Percentiles rank a stretch among this genome's conserved stretches.
These are phyloP conservation scores for Leptobrachium leishanense DNA, from an alignment of 2,113 vertebrate species.

Conservation along the genomic window DNA sequence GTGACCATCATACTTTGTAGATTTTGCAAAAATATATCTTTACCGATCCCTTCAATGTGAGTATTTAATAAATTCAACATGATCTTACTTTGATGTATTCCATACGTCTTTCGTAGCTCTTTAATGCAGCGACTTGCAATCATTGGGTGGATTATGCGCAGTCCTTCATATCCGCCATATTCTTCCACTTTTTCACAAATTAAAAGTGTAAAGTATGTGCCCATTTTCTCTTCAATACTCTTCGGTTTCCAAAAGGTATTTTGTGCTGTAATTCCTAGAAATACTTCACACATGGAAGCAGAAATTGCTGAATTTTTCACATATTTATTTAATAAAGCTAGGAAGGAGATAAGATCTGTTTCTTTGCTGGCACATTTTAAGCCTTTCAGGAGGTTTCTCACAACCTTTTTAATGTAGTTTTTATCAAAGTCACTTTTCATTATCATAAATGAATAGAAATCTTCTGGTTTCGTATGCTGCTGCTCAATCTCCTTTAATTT, in stretches of 20 bases:
- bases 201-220: slow-evolving; percentile 71
- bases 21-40: slow-evolving; percentile 66
- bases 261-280: slow-evolving; percentile 63
- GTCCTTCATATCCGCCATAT: slow-evolving; percentile 58
- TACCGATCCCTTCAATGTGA: slow-evolving; percentile 67
- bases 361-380: slow-evolving; percentile 62
- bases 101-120: slow-evolving; percentile 64
- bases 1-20: slow-evolving; percentile 72
- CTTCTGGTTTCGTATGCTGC: slow-evolving; percentile 65
- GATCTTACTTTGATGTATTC: slow-evolving; percentile 65
- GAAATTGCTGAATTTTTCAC: slow-evolving; percentile 69
- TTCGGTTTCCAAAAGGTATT: slow-evolving; percentile 55
- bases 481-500: slow-evolving; percentile 75
- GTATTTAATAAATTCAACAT: slow-evolving; percentile 61
- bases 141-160: slow-evolving; percentile 70
- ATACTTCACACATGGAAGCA: slow-evolving; percentile 74
- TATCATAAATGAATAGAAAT: slow-evolving; percentile 86
- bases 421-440: slow-evolving; percentile 76
- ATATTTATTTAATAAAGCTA: slow-evolving; percentile 71
- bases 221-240: slow-evolving; percentile 70
- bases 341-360: slow-evolving; percentile 72
- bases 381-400: slow-evolving; percentile 71
- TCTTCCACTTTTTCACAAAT: slow-evolving; percentile 59
- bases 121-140: slow-evolving; percentile 69
- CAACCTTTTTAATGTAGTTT: slow-evolving; percentile 72